Conservation (phyloP, 2,113 vertebrate genomes). For the Phyllostomus hastatus region DNA sequence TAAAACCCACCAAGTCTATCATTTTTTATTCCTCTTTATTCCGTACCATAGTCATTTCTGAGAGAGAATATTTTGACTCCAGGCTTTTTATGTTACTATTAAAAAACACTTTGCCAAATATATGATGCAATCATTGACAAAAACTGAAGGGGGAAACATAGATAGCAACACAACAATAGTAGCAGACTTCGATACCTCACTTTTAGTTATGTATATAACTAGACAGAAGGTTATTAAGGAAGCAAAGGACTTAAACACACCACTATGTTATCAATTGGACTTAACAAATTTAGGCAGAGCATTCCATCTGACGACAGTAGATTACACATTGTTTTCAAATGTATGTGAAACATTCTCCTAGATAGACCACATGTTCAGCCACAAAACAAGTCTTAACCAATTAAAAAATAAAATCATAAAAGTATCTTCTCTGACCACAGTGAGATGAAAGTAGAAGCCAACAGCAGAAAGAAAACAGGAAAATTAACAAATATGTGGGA, state of each 20-base stretch:
- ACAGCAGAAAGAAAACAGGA: not conserved
- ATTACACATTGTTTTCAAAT: not conserved
- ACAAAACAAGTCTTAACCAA: not conserved
- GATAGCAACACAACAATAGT: not conserved
- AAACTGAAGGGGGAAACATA: not conserved
- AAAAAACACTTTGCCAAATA: not conserved
- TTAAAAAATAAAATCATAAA: not conserved
- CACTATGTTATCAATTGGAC: not conserved
- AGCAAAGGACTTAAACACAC: not conserved
- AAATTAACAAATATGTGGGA: not conserved
- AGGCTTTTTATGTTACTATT: not conserved
- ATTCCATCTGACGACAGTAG: not conserved
- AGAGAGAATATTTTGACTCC: slow-evolving; percentile 12
- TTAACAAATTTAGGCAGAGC: not conserved
- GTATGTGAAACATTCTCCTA: not conserved
- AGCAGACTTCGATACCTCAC: not conserved
- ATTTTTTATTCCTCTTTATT: not conserved
- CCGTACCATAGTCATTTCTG: not conserved
- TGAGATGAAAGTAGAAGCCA: not conserved
- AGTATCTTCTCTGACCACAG: not conserved
- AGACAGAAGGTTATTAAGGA: not conserved
- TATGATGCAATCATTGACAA: not conserved
- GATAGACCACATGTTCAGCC: not conserved
- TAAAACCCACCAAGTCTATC: not conserved
- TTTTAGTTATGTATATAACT: not conserved